Conservation (phyloP, 2,113 vertebrate species). For the Cyanoramphus novaezelandiae region DNA sequence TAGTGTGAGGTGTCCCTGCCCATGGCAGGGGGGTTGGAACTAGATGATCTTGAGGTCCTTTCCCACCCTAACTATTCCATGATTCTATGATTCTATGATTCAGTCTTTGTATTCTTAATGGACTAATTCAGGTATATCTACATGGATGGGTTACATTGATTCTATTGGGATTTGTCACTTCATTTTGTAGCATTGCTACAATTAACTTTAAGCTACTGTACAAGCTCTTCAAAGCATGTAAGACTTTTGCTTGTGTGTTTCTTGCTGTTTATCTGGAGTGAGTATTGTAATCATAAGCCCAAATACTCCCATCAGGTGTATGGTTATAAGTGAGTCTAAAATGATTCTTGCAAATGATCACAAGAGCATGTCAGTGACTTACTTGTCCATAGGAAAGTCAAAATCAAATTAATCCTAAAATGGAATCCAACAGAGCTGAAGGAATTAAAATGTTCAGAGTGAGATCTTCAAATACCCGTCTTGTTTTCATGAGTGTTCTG, state of each 20-base stretch:
- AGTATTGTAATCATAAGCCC: conserved; percentile 12
- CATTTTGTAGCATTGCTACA: background rate
- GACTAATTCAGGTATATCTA: background rate
- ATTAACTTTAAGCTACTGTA: background rate
- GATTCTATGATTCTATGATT: background rate
- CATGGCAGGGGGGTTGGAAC: no score
- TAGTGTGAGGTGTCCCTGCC: no score
- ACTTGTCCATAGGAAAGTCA: background rate
- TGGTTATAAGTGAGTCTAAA: background rate
- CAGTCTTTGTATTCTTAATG: background rate
- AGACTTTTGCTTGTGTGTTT: background rate
- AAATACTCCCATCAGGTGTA: background rate
- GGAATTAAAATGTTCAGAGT: conserved; percentile 26
- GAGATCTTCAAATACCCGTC: conserved; percentile 32
- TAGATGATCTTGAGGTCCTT: no score
- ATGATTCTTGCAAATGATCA: background rate
- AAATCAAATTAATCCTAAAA: conserved; percentile 29
- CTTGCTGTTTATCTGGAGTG: background rate
- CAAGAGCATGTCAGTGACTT: conserved; percentile 1
- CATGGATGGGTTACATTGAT: background rate
- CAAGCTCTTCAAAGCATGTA: background rate
- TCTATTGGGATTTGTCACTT: background rate
- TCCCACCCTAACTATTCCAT: no score
- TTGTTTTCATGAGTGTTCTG: conserved; percentile 39
- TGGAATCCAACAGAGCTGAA: conserved; percentile 30